Base-by-base conservation (phyloP, 2,113 vertebrate species). In the Sigmodon hispidus region DNA sequence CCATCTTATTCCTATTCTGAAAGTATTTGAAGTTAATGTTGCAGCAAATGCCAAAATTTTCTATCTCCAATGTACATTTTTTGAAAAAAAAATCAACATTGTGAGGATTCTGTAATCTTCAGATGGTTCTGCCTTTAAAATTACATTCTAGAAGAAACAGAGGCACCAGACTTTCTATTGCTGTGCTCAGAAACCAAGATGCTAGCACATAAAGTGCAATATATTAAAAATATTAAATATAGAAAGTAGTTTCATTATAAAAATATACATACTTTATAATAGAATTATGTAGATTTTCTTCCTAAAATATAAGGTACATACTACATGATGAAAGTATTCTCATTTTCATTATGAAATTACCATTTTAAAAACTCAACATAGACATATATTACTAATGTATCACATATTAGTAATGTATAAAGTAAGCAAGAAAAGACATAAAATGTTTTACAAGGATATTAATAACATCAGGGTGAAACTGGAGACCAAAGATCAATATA, bases 1-100 rank as follows among this genome's bases (percentile, higher is more conserved):
- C 79, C 50, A 85, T 77, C 29, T 76, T 24, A 45, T 55, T 87
- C 31, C 5, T 89, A 63, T 50, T 93, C 31, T 94, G 91, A 88
- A 92, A 89, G 11, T 84, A 89, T 81, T 57, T 93, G 70, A 96
- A 96, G 83, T 96, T 91, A 89, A 97, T 89, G 86, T 92, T 93
- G 76, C 86, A 87, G 94, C 59, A 97, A 94, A 94, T 77, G 81
- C 92, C 81, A 94, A 73, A 77, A 52, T 67, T 87, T 79, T 52
- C 65, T 52, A 90, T 86, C 67, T 77, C 57, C 57, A 69, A 3
- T 52, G 48, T 65, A 80, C 75, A 89, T 77, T 63, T 93, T 88
- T 48, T 59, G 17, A 93, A 83, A 81, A 40, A 95, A 92, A 52
- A 73, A 90, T 67, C 43, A 43, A 26, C 59, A 75, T 4, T 73